A percentile compares a stretch with the other conserved stretches of the same genome.
phyloP scores from a whole-genome alignment of 2,888 invertebrate genomes.

The Cosmia pyralina region DNA sequence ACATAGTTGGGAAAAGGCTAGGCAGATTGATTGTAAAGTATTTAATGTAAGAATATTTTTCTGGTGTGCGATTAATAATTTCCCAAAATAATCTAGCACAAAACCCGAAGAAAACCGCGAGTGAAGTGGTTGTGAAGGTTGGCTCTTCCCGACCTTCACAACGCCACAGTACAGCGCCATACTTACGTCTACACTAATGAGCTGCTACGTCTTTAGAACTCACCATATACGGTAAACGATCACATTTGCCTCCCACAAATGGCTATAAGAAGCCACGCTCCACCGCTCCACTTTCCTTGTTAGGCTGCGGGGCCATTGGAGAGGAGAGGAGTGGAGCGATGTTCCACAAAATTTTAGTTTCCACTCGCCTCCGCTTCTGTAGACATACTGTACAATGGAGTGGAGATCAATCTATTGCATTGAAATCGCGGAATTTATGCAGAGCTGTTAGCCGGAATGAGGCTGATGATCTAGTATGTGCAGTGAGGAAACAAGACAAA shows the following conservation, averaged over 20 bases:
- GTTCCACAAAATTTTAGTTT: not conserved
- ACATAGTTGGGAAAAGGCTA: too few relatives aligned
- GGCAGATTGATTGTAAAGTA: too few relatives aligned
- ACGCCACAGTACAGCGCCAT: conserved; percentile 18
- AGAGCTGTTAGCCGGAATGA: not conserved
- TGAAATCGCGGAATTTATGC: not conserved
- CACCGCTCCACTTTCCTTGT: conserved; percentile 15
- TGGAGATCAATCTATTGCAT: not conserved
- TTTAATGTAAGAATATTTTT: too few relatives aligned
- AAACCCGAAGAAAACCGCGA: not conserved
- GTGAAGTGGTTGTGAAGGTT: too few relatives aligned
- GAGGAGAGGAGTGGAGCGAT: not conserved
- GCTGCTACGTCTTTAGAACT: conserved; percentile 26
- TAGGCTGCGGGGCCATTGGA: not conserved
- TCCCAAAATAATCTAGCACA: not conserved
- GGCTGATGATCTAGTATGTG: not conserved
- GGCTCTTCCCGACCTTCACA: not conserved
- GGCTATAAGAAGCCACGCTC: conserved; percentile 46
- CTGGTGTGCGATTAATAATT: too few relatives aligned
- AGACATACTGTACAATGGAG: not conserved
- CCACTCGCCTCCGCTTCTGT: not conserved
- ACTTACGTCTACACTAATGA: conserved; percentile 44
- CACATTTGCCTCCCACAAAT: conserved; percentile 54
- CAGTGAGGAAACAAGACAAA: not conserved
- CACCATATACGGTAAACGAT: conserved; percentile 45